phyloP scores from a whole-genome alignment of 2,113 vertebrate species.

The Chascanopsetta lugubris region DNA sequence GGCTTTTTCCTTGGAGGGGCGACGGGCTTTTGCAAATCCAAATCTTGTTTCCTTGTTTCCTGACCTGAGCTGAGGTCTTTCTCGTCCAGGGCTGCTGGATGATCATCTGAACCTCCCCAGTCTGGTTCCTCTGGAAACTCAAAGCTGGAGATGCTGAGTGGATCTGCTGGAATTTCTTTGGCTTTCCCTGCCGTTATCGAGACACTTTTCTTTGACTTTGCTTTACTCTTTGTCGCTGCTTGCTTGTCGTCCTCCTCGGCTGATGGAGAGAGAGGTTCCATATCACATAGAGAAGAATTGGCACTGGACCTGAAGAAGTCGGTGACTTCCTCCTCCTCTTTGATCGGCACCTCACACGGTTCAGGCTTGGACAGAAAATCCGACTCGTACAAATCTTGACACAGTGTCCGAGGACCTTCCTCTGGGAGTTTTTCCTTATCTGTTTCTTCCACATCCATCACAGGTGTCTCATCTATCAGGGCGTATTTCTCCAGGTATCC shows the following conservation, averaged over 20 bases:
- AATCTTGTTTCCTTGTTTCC: conserved; percentile 23
- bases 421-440: conserved; percentile 50
- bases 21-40: conserved; percentile 28
- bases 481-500: conserved; percentile 93
- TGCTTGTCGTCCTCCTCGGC: conserved; percentile 29
- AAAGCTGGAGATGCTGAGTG: conserved; percentile 27
- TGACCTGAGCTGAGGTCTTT: not conserved
- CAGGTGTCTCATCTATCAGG: conserved; percentile 89
- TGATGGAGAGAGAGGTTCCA: conserved; percentile 39
- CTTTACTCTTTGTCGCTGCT: conserved; percentile 33
- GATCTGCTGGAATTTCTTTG: conserved; percentile 27
- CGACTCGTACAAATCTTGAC: conserved; percentile 60
- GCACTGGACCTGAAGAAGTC: conserved; percentile 75
- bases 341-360: conserved; percentile 16
- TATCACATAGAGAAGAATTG: conserved; percentile 74
- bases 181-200: conserved; percentile 24
- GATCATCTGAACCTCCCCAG: conserved; percentile 46
- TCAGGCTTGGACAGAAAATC: conserved; percentile 26
- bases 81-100: not conserved
- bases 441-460: conserved; percentile 41
- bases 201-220: conserved; percentile 36
- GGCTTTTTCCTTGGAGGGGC: conserved; percentile 59
- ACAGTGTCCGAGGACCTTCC: conserved; percentile 41
- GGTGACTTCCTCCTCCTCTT: conserved; percentile 73
- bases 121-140: conserved; percentile 58